phyloP scores from a whole-genome alignment of 37 sponge, comb jelly and placozoan species.

The Diacarnus erythraeanus region DNA sequence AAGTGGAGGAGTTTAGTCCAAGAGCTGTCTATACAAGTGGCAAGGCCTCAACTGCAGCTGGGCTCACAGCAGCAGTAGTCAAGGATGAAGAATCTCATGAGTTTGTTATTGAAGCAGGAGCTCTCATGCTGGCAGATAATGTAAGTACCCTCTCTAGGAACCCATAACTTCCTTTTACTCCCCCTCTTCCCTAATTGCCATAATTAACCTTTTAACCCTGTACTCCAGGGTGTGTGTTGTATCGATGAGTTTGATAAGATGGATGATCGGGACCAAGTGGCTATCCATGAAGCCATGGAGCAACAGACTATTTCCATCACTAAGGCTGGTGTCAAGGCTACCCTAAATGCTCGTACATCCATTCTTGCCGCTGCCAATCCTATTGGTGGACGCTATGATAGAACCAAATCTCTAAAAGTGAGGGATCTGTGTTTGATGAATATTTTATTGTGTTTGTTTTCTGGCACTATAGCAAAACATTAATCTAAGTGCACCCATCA shows the following conservation, averaged over 20 bases:
- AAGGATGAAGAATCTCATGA: conserved; percentile 96
- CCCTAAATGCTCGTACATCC: conserved; percentile 96
- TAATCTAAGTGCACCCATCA: conserved; percentile 92
- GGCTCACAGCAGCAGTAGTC: conserved; percentile 98
- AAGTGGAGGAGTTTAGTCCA: conserved; percentile 95
- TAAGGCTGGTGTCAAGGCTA: conserved; percentile 99
- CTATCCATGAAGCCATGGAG: conserved; percentile 99
- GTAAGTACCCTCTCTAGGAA: conserved; percentile 59
- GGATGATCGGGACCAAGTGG: conserved; percentile 96
- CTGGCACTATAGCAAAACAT: conserved; percentile 84
- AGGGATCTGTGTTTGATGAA: background rate
- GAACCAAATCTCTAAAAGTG: conserved; percentile 90
- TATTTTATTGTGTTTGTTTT: background rate
- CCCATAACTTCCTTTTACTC: too few relatives aligned
- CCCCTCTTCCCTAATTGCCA: background rate
- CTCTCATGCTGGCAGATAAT: conserved; percentile 98
- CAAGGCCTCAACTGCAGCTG: conserved; percentile 97
- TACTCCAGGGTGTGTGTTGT: conserved; percentile 94
- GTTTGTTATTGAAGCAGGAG: conserved; percentile 99
- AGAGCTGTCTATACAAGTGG: conserved; percentile 97
- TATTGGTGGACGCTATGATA: conserved; percentile 94
- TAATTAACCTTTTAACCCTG: background rate
- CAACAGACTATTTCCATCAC: conserved; percentile 99
- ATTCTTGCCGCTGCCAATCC: conserved; percentile 99
- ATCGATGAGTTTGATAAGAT: conserved; percentile 99